A percentile compares a stretch with the other conserved stretches of the same genome.
Conservation (phyloP, 2,888 invertebrate species). For the Fabriciana adippe region DNA sequence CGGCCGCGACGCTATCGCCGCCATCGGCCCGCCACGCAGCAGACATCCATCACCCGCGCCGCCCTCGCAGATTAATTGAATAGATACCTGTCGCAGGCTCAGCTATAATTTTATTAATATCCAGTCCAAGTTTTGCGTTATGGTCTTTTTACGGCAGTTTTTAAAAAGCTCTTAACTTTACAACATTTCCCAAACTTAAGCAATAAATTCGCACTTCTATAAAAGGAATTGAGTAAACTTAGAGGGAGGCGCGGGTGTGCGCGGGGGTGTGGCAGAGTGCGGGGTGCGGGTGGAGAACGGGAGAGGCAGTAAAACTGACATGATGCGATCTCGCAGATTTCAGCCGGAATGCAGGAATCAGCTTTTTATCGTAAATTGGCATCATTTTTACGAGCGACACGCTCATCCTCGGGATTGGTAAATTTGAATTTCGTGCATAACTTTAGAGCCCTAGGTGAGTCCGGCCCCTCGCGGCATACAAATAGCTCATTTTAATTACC, state of each 20-base stretch:
- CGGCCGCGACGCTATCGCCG: too few relatives aligned
- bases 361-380: constrained; percentile 59
- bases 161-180: constrained; percentile 53
- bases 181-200: constrained; percentile 47
- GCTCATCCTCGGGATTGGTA: constrained; percentile 43
- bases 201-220: constrained; percentile 54
- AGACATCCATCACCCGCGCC: constrained; percentile 14
- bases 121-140: constrained; percentile 34
- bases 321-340: constrained; percentile 46
- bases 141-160: constrained; percentile 49
- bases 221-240: constrained; percentile 38
- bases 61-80: constrained; percentile 43
- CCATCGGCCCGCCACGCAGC: too few relatives aligned
- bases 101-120: constrained; percentile 44
- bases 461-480: constrained; percentile 41
- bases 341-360: constrained; percentile 49
- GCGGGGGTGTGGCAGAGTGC: constrained; percentile 11
- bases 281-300: constrained; percentile 19
- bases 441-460: constrained; percentile 32
- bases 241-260: constrained; percentile 24
- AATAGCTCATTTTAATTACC: constrained; percentile 47
- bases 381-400: constrained; percentile 55
- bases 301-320: constrained; percentile 45
- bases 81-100: constrained; percentile 39
- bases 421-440: constrained; percentile 46